phyloP scores from a whole-genome alignment of 2,888 invertebrate genomes.

The Cynaeus angustus region DNA sequence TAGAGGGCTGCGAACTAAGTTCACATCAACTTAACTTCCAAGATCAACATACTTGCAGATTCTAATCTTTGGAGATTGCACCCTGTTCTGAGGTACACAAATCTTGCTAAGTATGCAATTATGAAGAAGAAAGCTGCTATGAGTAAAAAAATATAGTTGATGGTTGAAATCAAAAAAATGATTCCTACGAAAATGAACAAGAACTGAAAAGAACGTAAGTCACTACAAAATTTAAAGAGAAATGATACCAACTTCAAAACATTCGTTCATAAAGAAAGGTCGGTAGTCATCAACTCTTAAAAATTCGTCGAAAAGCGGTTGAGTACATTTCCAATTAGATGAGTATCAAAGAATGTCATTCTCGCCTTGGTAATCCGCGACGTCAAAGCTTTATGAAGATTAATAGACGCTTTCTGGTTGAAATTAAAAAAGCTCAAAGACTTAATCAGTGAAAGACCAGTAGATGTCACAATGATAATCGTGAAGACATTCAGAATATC shows the following conservation, averaged over 20 bases:
- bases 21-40: too few relatives aligned
- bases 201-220: constrained; percentile 9
- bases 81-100: constrained; percentile 57
- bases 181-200: constrained; percentile 51
- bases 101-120: constrained; percentile 52
- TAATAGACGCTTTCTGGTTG: constrained; percentile 56
- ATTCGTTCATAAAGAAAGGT: constrained; percentile 59
- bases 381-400: constrained; percentile 56
- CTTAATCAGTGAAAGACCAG: constrained; percentile 54
- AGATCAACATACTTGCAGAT: constrained; percentile 57
- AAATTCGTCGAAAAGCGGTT: constrained; percentile 60
- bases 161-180: constrained; percentile 52
- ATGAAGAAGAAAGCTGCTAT: constrained; percentile 50
- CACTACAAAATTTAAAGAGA: not conserved
- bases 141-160: constrained; percentile 55
- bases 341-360: constrained; percentile 57
- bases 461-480: constrained; percentile 54
- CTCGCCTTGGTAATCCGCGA: constrained; percentile 53
- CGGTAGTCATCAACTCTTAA: constrained; percentile 56
- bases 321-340: constrained; percentile 59
- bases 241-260: constrained; percentile 53
- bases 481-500: constrained; percentile 53
- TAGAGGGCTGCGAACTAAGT: constrained; percentile 67
- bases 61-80: constrained; percentile 58
- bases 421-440: constrained; percentile 59